Evolutionary conservation across 1,140 invertebrate species (phyloP).

Genomic region (Mercenaria mercenaria): DNA sequence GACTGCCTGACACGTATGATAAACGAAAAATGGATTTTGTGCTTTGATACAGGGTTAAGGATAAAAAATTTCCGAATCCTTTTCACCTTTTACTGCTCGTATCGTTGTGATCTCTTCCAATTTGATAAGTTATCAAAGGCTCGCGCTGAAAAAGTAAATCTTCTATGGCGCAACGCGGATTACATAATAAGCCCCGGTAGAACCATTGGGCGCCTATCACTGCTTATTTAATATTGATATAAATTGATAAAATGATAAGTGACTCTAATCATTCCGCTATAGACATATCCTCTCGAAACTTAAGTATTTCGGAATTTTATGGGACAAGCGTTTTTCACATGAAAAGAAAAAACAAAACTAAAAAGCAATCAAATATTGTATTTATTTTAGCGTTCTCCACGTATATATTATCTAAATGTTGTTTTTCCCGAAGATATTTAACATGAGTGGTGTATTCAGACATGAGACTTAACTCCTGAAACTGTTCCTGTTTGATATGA

Average conservation of each 20-base stretch:
- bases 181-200: constrained; percentile 48
- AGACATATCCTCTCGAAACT: background rate
- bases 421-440: no score
- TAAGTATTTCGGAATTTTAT: background rate
- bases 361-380: no score
- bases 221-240: constrained; percentile 47
- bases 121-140: constrained; percentile 12
- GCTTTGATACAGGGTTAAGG: constrained; percentile 21
- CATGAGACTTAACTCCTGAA: no score
- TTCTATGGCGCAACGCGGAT: constrained; percentile 37
- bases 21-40: background rate
- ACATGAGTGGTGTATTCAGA: no score
- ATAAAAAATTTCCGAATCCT: constrained; percentile 4
- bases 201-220: constrained; percentile 37
- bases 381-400: no score
- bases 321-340: background rate
- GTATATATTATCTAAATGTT: no score
- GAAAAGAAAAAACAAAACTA: background rate
- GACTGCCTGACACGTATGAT: background rate
- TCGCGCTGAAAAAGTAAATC: constrained; percentile 32
- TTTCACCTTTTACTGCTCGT: constrained; percentile 7
- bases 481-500: no score
- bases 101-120: constrained; percentile 26
- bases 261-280: background rate
- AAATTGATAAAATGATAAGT: constrained; percentile 51